Evolutionary conservation across 2,888 invertebrate genomes (phyloP).

Genomic region (Bedellia somnulentella): DNA sequence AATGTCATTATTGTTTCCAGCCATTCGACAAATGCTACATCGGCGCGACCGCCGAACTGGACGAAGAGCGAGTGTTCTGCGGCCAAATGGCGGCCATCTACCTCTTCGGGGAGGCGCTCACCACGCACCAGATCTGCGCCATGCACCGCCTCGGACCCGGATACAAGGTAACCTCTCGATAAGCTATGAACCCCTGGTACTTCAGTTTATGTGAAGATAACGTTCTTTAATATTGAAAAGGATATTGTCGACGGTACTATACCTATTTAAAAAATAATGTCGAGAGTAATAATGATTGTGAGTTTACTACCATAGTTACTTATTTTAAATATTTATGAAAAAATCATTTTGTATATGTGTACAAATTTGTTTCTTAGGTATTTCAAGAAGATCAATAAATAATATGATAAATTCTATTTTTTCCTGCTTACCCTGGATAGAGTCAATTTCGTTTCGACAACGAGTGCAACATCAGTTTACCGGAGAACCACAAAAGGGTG

Average conservation of each 20-base stretch:
- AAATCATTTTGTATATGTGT: too few relatives aligned
- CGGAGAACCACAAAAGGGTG: constrained; percentile 98
- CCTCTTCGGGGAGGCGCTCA: constrained; percentile 95
- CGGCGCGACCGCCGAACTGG: constrained; percentile 95
- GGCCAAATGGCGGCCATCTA: constrained; percentile 99
- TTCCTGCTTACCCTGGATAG: constrained; percentile 63
- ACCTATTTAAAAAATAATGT: too few relatives aligned
- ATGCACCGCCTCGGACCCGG: constrained; percentile 98
- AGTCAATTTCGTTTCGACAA: constrained; percentile 99
- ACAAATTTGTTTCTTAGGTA: too few relatives aligned
- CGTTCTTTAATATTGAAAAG: too few relatives aligned
- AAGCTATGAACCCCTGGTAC: constrained; percentile 7
- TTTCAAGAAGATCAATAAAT: too few relatives aligned
- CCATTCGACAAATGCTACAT: constrained; percentile 99
- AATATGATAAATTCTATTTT: constrained; percentile 24
- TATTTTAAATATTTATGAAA: too few relatives aligned
- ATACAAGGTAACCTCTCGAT: constrained; percentile 82
- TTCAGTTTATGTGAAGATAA: too few relatives aligned
- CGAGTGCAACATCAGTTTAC: constrained; percentile 96
- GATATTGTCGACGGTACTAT: too few relatives aligned
- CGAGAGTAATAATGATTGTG: too few relatives aligned
- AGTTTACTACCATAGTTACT: too few relatives aligned
- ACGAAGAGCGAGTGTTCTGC: constrained; percentile 96
- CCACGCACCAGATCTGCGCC: constrained; percentile 97
- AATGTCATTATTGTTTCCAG: too few relatives aligned